Evolutionary conservation across 1,140 invertebrate species (phyloP), one percentile per base, ranked within the genome.

Genomic region (Drosophila dunni): DNA sequence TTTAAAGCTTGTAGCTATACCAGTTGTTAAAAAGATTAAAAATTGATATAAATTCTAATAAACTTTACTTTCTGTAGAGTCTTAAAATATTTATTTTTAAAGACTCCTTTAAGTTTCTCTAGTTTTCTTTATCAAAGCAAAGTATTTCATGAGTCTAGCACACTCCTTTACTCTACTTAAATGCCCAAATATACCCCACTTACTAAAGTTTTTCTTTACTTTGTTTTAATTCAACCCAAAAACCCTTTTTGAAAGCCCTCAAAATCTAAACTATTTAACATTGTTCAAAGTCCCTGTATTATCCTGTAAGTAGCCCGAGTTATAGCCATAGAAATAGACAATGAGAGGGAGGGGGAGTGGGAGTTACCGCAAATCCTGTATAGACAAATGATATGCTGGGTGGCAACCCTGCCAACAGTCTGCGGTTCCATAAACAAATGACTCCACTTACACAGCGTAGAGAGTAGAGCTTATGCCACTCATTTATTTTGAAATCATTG

Each of bases 401-500:
- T 29, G 24, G 46, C 36, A 66, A 36, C 56, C 42, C 56, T 54
- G 33, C 42, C 24, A 7, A 34, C 51, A 8, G 65, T 68, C 70
- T 73, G 70, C 70, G 70, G 70, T 73, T 48, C 64, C 64, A 56
- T 60, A 56, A 68, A 73, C 70, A 73, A 73, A 73, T 68, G 64
- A 73, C 70, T 68, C 56, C 64, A 68, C 64, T 73, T 73, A 68
- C 64, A 51, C 46, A 61, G 57, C 46, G 38, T 56, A 73, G 64
- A 61, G 70, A 54, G 38, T 56, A 73, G 64, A 61, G 70, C 70
- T 73, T 73, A 73, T 68, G 56, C 64, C 56, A 73, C 70, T 73
- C 70, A 73, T 73, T 73, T 73, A 73, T 73, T 73, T 73, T 48
- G 56, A 73, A 73, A 73, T 73, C 70, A 73, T 73, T 73, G 70